A percentile compares a stretch with the other conserved stretches of the same genome.
Conservation (phyloP, 2,113 vertebrate species). For the Peucedramus taeniatus region DNA sequence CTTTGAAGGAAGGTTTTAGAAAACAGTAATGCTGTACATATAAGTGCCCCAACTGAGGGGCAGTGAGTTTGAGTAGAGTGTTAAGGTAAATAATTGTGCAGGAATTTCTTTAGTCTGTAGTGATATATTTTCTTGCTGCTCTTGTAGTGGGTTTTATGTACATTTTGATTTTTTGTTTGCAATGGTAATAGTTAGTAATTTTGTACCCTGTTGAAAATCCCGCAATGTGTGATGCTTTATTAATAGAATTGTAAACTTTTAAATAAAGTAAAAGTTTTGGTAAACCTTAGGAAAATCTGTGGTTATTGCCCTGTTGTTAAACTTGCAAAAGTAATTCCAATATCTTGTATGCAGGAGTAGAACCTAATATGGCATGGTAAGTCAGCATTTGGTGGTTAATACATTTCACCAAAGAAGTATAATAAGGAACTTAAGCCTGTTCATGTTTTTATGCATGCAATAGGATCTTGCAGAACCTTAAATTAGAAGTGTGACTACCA, state of each 20-base stretch:
- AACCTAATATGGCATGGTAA: not conserved
- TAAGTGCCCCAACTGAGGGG: not conserved
- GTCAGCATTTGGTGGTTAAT: not conserved
- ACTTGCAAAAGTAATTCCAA: not conserved
- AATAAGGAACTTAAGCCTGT: not conserved
- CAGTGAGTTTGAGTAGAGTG: not conserved
- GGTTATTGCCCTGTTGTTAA: not conserved
- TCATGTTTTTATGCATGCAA: not conserved
- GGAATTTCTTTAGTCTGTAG: not conserved
- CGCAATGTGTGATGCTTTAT: not conserved
- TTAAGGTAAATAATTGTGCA: not conserved
- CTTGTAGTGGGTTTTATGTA: not conserved
- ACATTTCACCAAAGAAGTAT: not conserved
- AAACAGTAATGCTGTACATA: not conserved
- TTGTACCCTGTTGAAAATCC: not conserved
- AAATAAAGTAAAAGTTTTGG: not conserved
- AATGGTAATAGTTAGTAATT: not conserved
- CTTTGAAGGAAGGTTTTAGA: not conserved
- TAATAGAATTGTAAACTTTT: not conserved
- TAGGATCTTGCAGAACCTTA: not conserved
- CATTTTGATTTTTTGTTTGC: not conserved
- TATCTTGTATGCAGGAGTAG: rapidly evolving
- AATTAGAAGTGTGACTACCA: not conserved
- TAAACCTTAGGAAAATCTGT: not conserved
- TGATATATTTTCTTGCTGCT: not conserved